Conservation (phyloP, 2,113 vertebrate genomes). For the Amphiprion percula region DNA sequence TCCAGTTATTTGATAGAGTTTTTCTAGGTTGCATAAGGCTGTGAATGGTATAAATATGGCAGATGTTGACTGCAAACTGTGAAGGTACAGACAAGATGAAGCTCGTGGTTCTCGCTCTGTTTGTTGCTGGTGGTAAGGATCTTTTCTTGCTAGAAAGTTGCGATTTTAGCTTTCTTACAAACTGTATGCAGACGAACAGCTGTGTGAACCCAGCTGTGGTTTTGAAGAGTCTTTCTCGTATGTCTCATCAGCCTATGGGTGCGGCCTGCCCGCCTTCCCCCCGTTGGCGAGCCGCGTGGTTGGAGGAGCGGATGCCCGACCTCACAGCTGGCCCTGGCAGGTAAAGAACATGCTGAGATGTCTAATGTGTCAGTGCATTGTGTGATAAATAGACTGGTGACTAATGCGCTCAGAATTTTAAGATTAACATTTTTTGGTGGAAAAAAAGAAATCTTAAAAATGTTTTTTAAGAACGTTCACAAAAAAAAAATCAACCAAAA, state of each 20-base stretch:
- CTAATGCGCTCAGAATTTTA: too few relatives aligned
- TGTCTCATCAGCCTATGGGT: slow-evolving; percentile 79
- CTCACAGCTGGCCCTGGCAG: slow-evolving; percentile 88
- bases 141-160: background rate
- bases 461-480: too few relatives aligned
- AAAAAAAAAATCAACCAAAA: too few relatives aligned
- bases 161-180: background rate
- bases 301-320: slow-evolving; percentile 79
- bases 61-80: background rate
- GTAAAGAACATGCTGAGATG: slow-evolving; percentile 54
- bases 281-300: slow-evolving; percentile 81
- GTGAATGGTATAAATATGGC: slow-evolving; percentile 70
- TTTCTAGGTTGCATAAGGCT: slow-evolving; percentile 28
- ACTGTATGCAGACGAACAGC: background rate
- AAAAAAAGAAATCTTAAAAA: too few relatives aligned
- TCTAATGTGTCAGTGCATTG: too few relatives aligned
- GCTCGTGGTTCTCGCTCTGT: slow-evolving; percentile 80
- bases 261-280: slow-evolving; percentile 76
- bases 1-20: slow-evolving; percentile 29
- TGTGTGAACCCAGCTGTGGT: background rate
- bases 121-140: slow-evolving; percentile 82
- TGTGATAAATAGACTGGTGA: too few relatives aligned
- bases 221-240: background rate
- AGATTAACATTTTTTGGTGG: too few relatives aligned
- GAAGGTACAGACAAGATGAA: slow-evolving; percentile 76